phyloP scores from a whole-genome alignment of 1,140 invertebrate genomes.

The Goniozus legneri region DNA sequence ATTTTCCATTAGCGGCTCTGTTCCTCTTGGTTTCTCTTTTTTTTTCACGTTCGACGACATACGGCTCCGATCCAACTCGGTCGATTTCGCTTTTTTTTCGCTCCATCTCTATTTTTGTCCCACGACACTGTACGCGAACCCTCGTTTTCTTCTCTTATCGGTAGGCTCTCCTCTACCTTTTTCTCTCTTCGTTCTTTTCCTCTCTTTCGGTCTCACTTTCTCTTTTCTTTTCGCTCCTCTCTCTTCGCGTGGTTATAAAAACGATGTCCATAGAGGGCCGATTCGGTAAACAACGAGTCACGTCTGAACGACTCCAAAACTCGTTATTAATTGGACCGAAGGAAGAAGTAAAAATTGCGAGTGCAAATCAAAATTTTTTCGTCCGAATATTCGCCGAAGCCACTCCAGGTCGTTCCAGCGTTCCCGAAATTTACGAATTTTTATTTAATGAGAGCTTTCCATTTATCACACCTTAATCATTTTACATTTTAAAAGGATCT shows the following conservation, averaged over 20 bases:
- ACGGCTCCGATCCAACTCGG: conserved; percentile 18
- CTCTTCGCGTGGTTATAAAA: conserved; percentile 26
- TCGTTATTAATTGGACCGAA: neutral
- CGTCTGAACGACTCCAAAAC: neutral
- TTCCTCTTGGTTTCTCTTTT: conserved; percentile 23
- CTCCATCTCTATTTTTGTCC: conserved; percentile 7
- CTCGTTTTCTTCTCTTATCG: neutral
- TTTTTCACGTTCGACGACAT: conserved; percentile 25
- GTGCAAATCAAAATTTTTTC: too few species aligned
- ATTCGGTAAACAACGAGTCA: neutral
- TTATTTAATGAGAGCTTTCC: too few species aligned
- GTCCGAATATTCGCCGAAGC: conserved; percentile 6
- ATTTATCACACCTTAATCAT: too few species aligned
- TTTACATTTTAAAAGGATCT: too few species aligned
- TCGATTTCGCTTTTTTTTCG: neutral
- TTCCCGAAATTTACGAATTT: too few species aligned
- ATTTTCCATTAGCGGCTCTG: conserved; percentile 29
- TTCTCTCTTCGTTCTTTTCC: neutral
- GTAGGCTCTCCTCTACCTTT: neutral
- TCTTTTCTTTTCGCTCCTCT: neutral
- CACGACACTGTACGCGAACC: neutral
- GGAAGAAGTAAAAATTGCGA: conserved; percentile 7
- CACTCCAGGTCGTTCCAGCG: too few species aligned
- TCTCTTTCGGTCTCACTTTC: too few species aligned
- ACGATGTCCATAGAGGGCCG: conserved; percentile 14